These are phyloP conservation scores for Caenorhabditis sp. DNA, from an alignment of 2,888 invertebrate genomes.

Conservation along the genomic window DNA sequence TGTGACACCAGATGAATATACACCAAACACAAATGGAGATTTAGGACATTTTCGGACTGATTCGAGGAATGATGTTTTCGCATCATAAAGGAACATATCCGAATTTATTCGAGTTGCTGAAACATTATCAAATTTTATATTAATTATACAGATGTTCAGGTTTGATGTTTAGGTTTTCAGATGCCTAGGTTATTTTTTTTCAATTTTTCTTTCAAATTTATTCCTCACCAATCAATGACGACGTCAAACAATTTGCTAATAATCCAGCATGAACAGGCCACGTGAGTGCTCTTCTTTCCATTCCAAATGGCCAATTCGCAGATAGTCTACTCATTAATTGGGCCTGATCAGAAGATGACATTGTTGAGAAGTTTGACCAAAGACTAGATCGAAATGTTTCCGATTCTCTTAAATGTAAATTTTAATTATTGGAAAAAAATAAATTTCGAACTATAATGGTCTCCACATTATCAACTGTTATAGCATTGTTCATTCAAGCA, in stretches of 20 bases:
- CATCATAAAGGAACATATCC: slow-evolving; percentile 56
- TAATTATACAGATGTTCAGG: too few species aligned
- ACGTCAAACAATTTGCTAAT: slow-evolving; percentile 49
- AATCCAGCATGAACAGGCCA: slow-evolving; percentile 60
- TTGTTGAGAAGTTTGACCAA: slow-evolving; percentile 33
- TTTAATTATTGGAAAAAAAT: not conserved
- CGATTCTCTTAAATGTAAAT: not conserved
- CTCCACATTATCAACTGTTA: too few species aligned
- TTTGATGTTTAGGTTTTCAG: too few species aligned
- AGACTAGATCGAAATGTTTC: not conserved
- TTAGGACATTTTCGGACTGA: slow-evolving; percentile 56
- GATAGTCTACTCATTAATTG: slow-evolving; percentile 37
- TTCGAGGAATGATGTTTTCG: slow-evolving; percentile 50
- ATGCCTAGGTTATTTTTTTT: slow-evolving; percentile 1
- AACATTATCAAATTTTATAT: slow-evolving; percentile 14
- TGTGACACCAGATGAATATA: slow-evolving; percentile 60
- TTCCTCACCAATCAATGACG: slow-evolving; percentile 52
- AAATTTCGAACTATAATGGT: not conserved
- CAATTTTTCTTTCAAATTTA: slow-evolving; percentile 1
- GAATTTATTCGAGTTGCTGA: slow-evolving; percentile 62
- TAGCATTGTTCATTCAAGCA: too few species aligned
- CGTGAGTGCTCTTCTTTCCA: slow-evolving; percentile 53
- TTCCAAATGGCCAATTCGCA: slow-evolving; percentile 28
- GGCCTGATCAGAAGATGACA: slow-evolving; percentile 48
- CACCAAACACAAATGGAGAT: slow-evolving; percentile 57